Base-by-base conservation (phyloP, 2,888 invertebrate genomes). In the Neuroscelio doddi region DNA sequence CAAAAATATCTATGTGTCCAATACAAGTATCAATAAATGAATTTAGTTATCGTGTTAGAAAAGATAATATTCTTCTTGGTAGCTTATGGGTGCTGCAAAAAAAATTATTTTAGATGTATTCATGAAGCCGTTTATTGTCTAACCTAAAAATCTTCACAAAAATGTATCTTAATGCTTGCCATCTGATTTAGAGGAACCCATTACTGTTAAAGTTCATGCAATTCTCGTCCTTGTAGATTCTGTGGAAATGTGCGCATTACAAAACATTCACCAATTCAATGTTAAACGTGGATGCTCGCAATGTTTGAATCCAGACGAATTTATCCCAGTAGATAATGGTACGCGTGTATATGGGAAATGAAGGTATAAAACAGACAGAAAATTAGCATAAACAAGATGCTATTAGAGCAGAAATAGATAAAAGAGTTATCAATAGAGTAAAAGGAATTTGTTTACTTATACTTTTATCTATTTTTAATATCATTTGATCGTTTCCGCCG, bases 1-100 rank as follows among this genome's bases (percentile, higher is more conserved):
- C 68, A 1, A 62, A 49, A 38, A 21, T 39, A 14, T 58, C 58
- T 3, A 42, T 68, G 52, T 65, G 65, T 52, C 65, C 62, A n/a
- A 21, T 65, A 5, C 51, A 58, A 51, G 51, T 68, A n/a, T 12
- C 45, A 14, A 50, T 68, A 0, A 68, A 64, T 32, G 63, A 67
- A 41, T 27, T 68, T 0, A 30, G 38, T 1, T 57, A 51, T 14
- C 29, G 24, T 17, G 1, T 15, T 3, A 44, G 68, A 26, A 50
- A 47, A 44, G 46, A 64, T 12, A 45, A 68, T 39, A 68, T 64
- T 14, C 42, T 67, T 12, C 27, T 63, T n/a, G 42, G 45, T 1
- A 59, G 58, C n/a, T 15, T 64, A 10, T 67, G 59, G 59, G 32
- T 47, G 58, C 53, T 5, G 15, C 24, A 8, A 30, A 34, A 10